phyloP scores from a whole-genome alignment of 2,113 vertebrate genomes.

The Mesocricetus auratus region DNA sequence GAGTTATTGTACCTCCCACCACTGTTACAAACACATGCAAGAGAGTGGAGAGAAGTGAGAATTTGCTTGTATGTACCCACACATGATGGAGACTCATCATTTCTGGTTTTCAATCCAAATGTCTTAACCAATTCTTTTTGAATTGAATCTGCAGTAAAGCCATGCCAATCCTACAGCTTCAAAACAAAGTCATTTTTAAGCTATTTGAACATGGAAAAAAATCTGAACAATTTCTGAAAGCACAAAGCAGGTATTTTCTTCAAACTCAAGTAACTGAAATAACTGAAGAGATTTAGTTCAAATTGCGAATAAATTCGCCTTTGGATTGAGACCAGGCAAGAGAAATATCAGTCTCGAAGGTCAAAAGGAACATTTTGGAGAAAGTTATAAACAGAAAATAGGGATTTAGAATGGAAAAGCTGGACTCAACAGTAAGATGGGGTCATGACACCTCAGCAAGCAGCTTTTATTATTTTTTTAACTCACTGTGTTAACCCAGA shows the following conservation, averaged over 20 bases:
- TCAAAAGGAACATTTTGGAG: constrained; percentile 76
- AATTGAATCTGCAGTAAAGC: constrained; percentile 48
- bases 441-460: constrained; percentile 71
- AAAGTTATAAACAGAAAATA: constrained; percentile 80
- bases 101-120: constrained; percentile 62
- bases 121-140: constrained; percentile 67
- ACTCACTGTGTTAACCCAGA: constrained; percentile 69
- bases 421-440: constrained; percentile 68
- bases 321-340: constrained; percentile 77
- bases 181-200: constrained; percentile 79
- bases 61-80: neutral
- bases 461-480: constrained; percentile 66
- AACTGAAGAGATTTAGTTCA: constrained; percentile 80
- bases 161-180: constrained; percentile 63
- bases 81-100: neutral
- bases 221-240: constrained; percentile 74
- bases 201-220: constrained; percentile 75
- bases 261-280: constrained; percentile 79
- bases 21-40: neutral
- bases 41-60: neutral
- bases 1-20: neutral
- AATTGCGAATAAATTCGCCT: constrained; percentile 80
- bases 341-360: constrained; percentile 77
- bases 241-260: constrained; percentile 78
- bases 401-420: constrained; percentile 75